Conservation (phyloP, 1,140 invertebrate species). For the Ladona fulva region DNA sequence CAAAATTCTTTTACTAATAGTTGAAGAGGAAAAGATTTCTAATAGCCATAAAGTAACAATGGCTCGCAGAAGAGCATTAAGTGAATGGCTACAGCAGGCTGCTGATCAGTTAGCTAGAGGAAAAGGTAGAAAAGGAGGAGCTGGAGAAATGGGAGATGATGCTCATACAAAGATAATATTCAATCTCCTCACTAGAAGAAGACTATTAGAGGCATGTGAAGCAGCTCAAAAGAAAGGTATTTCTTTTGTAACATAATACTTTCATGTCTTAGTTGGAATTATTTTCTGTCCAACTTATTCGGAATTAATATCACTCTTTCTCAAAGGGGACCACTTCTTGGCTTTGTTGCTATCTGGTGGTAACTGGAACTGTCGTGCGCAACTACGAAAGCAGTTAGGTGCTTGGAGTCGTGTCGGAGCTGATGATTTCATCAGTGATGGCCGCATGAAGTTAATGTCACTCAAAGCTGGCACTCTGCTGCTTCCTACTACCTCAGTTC, state of each 20-base stretch:
- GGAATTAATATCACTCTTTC: background rate
- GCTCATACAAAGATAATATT: background rate
- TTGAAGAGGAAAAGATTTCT: background rate
- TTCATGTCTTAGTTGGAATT: background rate
- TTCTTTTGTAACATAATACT: background rate
- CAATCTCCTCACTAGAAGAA: background rate
- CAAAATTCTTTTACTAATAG: too few species aligned
- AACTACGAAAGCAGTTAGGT: background rate
- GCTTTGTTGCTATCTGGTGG: background rate
- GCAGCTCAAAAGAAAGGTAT: background rate
- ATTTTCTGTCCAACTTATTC: background rate
- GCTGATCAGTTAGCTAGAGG: background rate
- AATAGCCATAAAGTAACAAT: background rate
- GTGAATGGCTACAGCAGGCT: background rate
- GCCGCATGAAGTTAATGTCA: background rate
- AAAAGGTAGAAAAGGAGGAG: background rate
- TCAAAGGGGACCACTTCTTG: background rate
- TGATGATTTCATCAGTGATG: background rate
- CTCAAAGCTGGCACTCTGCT: slow-evolving; percentile 50
- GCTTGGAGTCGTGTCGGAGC: background rate
- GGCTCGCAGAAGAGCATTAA: background rate
- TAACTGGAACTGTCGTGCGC: background rate
- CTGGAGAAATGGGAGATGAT: background rate
- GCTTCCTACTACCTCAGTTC: slow-evolving; percentile 31
- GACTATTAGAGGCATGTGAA: background rate